Base-by-base conservation (phyloP, 2,797 vertebrate genomes). In the Manis crassicaudata region DNA sequence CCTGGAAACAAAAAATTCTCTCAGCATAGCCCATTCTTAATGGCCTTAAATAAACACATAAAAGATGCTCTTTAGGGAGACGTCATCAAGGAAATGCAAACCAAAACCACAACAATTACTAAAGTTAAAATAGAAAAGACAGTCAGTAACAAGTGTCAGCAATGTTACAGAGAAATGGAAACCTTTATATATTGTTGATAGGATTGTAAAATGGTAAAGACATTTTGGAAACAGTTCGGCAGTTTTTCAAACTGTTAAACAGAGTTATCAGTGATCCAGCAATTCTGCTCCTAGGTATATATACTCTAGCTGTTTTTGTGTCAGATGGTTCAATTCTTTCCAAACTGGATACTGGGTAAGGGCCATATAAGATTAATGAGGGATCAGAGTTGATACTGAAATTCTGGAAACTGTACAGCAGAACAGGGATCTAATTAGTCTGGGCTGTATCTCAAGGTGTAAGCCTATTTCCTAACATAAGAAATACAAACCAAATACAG, bases 241-340 rank as follows among this genome's bases (percentile, higher is more conserved):
- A 32, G 43, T n/a, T 87, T 80, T 89, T 84, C 5, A 75, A 92
- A 82, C 88, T 67, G 4, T 56, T 46, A 80, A 86, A 58, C 10
- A 25, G 18, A 80, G 52, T 46, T 82, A 56, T 3, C 13, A 68
- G 3, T 40, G 16, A 85, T 14, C 27, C 2, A 89, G 40, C 10
- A 92, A 90, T 67, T 96, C 50, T 27, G 83, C 50, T 43, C 25
- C 32, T 46, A 18, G 25, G 21, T 82, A 72, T 20, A 85, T 20
- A 85, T 58, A 16, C 46, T 43, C 32, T 58, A 96, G 62, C 43
- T 94, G 90, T 82, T 93, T 97, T 97, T 92, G 77, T 67, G 58
- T 97, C 75, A 88, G 54, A 85, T 68, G n/a, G 84, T 88, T 92
- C 54, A 80, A 60, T 88, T 90, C 89, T 96, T 97, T 96, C 72